Evolutionary conservation across 2,888 invertebrate species (phyloP).

Genomic region (Nycteola revayana): DNA sequence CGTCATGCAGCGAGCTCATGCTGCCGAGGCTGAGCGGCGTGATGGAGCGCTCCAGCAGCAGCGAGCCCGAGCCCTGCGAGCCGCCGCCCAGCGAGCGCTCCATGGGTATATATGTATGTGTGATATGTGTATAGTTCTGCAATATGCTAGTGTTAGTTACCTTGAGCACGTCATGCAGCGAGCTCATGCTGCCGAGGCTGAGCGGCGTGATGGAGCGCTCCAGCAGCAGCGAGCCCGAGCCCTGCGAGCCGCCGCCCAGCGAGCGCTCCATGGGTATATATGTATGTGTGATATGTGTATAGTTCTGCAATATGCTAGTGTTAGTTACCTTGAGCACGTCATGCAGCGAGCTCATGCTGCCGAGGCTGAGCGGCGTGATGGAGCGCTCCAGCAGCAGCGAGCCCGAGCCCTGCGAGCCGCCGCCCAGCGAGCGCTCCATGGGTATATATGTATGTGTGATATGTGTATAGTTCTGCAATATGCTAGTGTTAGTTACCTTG

Average conservation of each 20-base stretch:
- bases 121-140: no score
- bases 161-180: slow-evolving; percentile 88
- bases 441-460: no score
- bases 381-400: slow-evolving; percentile 83
- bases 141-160: slow-evolving; percentile 34
- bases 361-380: slow-evolving; percentile 86
- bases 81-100: slow-evolving; percentile 84
- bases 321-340: slow-evolving; percentile 84
- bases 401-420: slow-evolving; percentile 89
- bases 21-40: slow-evolving; percentile 88
- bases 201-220: slow-evolving; percentile 85
- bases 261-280: no score
- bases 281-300: no score
- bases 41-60: slow-evolving; percentile 81
- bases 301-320: no score
- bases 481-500: slow-evolving; percentile 61
- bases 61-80: slow-evolving; percentile 88
- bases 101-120: no score
- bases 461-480: no score
- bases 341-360: slow-evolving; percentile 89
- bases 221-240: slow-evolving; percentile 84
- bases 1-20: slow-evolving; percentile 89
- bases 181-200: slow-evolving; percentile 89
- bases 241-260: slow-evolving; percentile 88
- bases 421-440: slow-evolving; percentile 82